A percentile compares a stretch with the other conserved stretches of the same genome.
These are phyloP conservation scores for Busseola fusca DNA, from an alignment of 2,888 invertebrate genomes.

Conservation along the genomic window DNA sequence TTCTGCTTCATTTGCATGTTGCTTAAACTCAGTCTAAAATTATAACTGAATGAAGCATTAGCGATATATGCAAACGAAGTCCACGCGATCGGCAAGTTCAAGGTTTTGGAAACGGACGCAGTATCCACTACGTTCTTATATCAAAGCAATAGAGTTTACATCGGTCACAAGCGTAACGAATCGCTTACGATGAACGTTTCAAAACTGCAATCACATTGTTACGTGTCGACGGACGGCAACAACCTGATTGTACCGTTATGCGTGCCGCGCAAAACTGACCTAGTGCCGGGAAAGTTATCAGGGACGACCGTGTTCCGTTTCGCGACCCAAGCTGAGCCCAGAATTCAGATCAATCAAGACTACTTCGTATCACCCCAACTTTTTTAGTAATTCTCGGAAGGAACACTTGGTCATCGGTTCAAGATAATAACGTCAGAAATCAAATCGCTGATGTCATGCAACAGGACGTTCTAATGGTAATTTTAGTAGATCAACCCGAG, in stretches of 20 bases:
- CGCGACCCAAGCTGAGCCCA: slow-evolving; percentile 69
- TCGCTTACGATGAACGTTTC: slow-evolving; percentile 78
- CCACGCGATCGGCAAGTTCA: slow-evolving; percentile 75
- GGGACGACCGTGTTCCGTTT: slow-evolving; percentile 82
- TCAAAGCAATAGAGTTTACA: slow-evolving; percentile 69
- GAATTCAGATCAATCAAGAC: slow-evolving; percentile 69
- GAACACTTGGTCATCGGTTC: slow-evolving; percentile 59
- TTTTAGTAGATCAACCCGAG: slow-evolving; percentile 67
- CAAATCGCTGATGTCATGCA: slow-evolving; percentile 75
- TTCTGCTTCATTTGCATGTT: slow-evolving; percentile 19
- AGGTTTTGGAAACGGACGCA: slow-evolving; percentile 65
- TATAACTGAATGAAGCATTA: slow-evolving; percentile 27
- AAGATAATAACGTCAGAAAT: slow-evolving; percentile 70
- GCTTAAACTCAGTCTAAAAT: slow-evolving; percentile 19
- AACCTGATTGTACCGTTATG: slow-evolving; percentile 88
- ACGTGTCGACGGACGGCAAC: slow-evolving; percentile 84
- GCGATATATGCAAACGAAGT: slow-evolving; percentile 58
- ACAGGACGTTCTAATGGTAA: slow-evolving; percentile 73
- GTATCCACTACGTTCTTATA: slow-evolving; percentile 61
- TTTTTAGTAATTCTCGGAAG: slow-evolving; percentile 57
- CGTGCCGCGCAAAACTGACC: slow-evolving; percentile 87
- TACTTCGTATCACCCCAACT: slow-evolving; percentile 54
- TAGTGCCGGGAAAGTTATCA: slow-evolving; percentile 88
- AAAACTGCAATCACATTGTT: slow-evolving; percentile 87
- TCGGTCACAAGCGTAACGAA: slow-evolving; percentile 64